Evolutionary conservation across 2,113 vertebrate genomes (phyloP).

Genomic region (Synchiropus splendidus): DNA sequence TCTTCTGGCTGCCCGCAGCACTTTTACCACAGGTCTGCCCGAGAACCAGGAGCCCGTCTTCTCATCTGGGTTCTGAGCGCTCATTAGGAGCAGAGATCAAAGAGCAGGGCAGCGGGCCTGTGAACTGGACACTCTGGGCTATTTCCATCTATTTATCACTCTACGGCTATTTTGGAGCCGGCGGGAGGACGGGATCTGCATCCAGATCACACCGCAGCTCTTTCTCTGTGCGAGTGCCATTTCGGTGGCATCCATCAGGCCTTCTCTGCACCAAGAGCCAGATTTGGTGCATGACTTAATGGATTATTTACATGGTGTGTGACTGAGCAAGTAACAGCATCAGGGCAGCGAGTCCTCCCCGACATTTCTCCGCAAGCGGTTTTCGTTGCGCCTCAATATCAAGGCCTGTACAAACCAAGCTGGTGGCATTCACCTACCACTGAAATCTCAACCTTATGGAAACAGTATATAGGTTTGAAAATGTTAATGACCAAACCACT

Average conservation of each 20-base stretch:
- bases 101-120: conserved; percentile 41
- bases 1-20: conserved; percentile 38
- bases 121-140: conserved; percentile 50
- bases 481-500: no score
- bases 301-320: no score
- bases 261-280: conserved; percentile 2
- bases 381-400: no score
- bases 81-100: conserved; percentile 65
- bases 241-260: conserved; percentile 27
- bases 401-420: no score
- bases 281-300: no score
- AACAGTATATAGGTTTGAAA: no score
- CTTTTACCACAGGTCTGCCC: conserved; percentile 42
- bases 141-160: conserved; percentile 53
- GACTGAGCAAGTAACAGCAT: no score
- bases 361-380: no score
- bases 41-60: conserved; percentile 43
- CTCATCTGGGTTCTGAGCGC: conserved; percentile 57
- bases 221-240: conserved; percentile 43
- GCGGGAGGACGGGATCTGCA: conserved; percentile 31
- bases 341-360: no score
- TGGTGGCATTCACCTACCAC: no score
- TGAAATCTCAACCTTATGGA: no score
- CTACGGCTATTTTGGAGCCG: conserved; percentile 40
- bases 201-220: conserved; percentile 40